Evolutionary conservation across 1,140 invertebrate genomes (phyloP).

Genomic region (Akabosia matsudoensis): DNA sequence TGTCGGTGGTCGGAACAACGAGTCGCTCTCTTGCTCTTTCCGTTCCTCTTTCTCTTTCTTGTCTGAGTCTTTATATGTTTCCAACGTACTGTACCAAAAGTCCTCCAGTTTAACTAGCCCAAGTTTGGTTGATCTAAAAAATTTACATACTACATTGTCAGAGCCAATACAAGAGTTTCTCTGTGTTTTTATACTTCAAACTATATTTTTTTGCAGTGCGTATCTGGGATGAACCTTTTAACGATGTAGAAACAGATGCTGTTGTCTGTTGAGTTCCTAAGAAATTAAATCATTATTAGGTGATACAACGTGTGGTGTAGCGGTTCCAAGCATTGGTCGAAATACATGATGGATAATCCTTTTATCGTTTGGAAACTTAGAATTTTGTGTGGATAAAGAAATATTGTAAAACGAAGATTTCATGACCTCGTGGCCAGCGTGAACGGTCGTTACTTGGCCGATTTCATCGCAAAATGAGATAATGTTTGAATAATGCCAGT

Average conservation of each 20-base stretch:
- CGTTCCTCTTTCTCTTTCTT: not conserved
- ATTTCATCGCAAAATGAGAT: too few relatives aligned
- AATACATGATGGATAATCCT: not conserved
- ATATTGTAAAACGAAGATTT: not conserved
- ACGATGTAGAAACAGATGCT: not conserved
- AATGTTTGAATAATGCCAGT: too few relatives aligned
- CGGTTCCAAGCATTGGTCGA: not conserved
- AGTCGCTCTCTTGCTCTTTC: not conserved
- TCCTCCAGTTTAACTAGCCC: too few relatives aligned
- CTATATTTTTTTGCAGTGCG: too few relatives aligned
- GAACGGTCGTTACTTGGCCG: too few relatives aligned
- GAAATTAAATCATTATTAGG: not conserved
- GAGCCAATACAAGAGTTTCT: too few relatives aligned
- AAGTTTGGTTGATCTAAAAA: too few relatives aligned
- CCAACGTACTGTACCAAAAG: not conserved
- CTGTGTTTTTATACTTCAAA: too few relatives aligned
- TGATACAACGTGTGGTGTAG: not conserved
- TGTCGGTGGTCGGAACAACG: not conserved
- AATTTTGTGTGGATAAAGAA: not conserved
- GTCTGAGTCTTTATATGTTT: not conserved
- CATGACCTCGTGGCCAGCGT: too few relatives aligned
- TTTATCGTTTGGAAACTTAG: not conserved
- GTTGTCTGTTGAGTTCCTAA: not conserved
- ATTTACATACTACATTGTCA: too few relatives aligned
- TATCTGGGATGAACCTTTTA: too few relatives aligned